phyloP scores from a whole-genome alignment of 1,140 invertebrate species.

The Planococcus citri region DNA sequence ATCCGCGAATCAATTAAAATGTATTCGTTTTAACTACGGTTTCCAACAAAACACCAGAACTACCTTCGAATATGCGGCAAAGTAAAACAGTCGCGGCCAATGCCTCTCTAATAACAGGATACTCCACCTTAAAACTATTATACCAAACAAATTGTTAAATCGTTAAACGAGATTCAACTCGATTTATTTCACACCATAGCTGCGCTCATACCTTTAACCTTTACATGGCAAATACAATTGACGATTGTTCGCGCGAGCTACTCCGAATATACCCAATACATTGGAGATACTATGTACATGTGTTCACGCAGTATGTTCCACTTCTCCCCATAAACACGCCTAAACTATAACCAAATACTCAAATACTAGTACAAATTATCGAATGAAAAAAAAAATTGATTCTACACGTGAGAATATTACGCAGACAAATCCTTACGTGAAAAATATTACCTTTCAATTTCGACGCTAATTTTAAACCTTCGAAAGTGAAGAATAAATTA shows the following conservation, averaged over 20 bases:
- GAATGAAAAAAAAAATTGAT: too few relatives aligned
- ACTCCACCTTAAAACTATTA: slow-evolving; percentile 7
- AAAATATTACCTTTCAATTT: too few relatives aligned
- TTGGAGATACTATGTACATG: too few relatives aligned
- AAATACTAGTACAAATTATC: too few relatives aligned
- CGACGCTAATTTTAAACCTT: too few relatives aligned
- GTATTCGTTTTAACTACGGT: not conserved
- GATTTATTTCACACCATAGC: not conserved
- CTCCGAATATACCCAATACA: not conserved
- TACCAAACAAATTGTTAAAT: slow-evolving; percentile 1
- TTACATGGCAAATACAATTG: not conserved
- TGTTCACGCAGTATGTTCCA: too few relatives aligned
- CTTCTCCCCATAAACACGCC: too few relatives aligned
- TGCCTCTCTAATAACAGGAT: slow-evolving; percentile 6
- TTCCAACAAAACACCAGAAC: not conserved
- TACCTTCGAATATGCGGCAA: not conserved
- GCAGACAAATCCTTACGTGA: too few relatives aligned
- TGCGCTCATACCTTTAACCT: not conserved
- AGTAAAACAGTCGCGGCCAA: not conserved
- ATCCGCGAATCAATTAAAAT: not conserved
- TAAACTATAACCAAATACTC: too few relatives aligned
- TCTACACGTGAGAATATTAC: too few relatives aligned
- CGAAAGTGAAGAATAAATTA: too few relatives aligned
- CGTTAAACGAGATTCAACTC: not conserved
- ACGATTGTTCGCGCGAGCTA: not conserved